These are phyloP conservation scores for Malurus cyaneus DNA, from an alignment of 2,113 vertebrate species.

Conservation along the genomic window DNA sequence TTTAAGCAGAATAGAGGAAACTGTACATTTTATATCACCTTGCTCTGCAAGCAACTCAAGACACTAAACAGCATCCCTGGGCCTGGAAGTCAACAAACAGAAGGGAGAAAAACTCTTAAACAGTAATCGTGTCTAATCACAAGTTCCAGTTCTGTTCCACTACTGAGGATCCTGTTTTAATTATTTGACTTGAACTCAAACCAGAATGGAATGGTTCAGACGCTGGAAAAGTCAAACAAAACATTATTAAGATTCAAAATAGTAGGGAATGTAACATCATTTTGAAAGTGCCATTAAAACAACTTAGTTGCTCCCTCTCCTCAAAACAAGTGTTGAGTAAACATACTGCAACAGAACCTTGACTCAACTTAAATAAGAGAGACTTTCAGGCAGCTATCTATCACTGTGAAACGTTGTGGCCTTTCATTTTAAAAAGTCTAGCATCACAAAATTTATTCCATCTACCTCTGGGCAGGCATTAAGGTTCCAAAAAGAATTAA, in stretches of 20 bases:
- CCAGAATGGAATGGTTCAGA: background rate
- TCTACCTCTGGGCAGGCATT: background rate
- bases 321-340: background rate
- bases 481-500: background rate
- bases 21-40: background rate
- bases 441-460: background rate
- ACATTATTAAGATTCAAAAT: background rate
- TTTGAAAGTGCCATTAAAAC: background rate
- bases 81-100: background rate
- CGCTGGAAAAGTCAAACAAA: background rate
- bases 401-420: background rate
- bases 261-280: background rate
- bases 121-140: background rate
- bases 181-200: background rate
- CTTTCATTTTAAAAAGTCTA: background rate
- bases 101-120: background rate
- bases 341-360: background rate
- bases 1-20: background rate
- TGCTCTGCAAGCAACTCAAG: background rate
- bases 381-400: background rate
- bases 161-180: background rate
- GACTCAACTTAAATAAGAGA: background rate
- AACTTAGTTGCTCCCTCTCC: background rate
- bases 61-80: background rate
- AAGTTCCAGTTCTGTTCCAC: background rate